Conservation (phyloP, 2,888 invertebrate species). For the Drepana falcataria region DNA sequence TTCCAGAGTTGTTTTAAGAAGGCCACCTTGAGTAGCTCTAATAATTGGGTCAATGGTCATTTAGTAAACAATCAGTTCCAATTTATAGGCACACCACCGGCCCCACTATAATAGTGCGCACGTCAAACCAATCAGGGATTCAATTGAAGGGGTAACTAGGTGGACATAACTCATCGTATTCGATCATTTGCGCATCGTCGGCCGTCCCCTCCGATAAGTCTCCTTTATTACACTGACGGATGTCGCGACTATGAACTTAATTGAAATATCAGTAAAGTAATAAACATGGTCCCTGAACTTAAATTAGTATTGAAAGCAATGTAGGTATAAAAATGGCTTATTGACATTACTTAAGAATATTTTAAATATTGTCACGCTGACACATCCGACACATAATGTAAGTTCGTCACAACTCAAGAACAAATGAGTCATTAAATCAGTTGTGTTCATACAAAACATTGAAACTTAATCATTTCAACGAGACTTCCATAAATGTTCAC, state of each 20-base stretch:
- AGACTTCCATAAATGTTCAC: constrained; percentile 36
- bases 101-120: constrained; percentile 62
- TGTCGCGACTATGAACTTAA: constrained; percentile 71
- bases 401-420: not conserved
- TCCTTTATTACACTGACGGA: constrained; percentile 60
- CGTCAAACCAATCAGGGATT: constrained; percentile 73
- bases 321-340: too few relatives aligned
- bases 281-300: constrained; percentile 49
- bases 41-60: constrained; percentile 35
- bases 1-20: constrained; percentile 14
- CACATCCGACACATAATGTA: too few relatives aligned
- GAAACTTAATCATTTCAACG: constrained; percentile 33
- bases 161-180: constrained; percentile 68
- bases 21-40: constrained; percentile 12
- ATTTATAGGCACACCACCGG: constrained; percentile 56
- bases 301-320: too few relatives aligned
- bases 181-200: constrained; percentile 63
- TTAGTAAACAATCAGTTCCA: constrained; percentile 66
- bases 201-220: constrained; percentile 50
- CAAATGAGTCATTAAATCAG: not conserved
- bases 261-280: constrained; percentile 70
- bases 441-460: constrained; percentile 27
- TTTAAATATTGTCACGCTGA: too few relatives aligned
- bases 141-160: constrained; percentile 77
- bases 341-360: too few relatives aligned